Base-by-base conservation (phyloP, 2,888 invertebrate species). In the Lithophane socia region DNA sequence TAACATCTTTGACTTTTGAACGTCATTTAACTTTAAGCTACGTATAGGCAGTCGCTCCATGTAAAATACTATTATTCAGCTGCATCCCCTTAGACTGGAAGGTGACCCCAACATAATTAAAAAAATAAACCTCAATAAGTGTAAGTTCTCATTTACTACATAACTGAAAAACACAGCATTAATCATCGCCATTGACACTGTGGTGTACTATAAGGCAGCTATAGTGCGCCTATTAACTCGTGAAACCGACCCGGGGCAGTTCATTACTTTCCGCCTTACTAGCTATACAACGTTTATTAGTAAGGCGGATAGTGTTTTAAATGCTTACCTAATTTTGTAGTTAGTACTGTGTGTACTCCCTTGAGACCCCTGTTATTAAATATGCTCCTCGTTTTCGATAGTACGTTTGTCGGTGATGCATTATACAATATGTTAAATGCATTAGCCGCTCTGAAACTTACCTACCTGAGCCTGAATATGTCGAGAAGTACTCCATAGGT, bases 251-350 rank as follows among this genome's bases (percentile, higher is more conserved):
- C 65, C 56, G 44, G 42, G 44, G 29, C 44, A 13, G 65, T 58
- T 60, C 54, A 66, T 56, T 80, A 56, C 12, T 77, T 66, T 70
- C n/a, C n/a, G n/a, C n/a, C n/a, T n/a, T n/a, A n/a, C n/a, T n/a
- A n/a, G n/a, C n/a, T n/a, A n/a, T n/a, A n/a, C n/a, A n/a, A n/a
- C n/a, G n/a, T n/a, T n/a, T n/a, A n/a, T n/a, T n/a, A n/a, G n/a
- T n/a, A n/a, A n/a, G n/a, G n/a, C n/a, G n/a, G n/a, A n/a, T n/a
- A n/a, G 71, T 73, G 69, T 75, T 69, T 80, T 56, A 79, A 69
- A 63, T 67, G 61, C 12, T 77, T 42, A 58, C 60, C 61, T 61
- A 80, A 83, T 77, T 68, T 80, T 80, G 65, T 71, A 76, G 37
- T 29, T 29, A 66, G 63, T 64, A 58, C 56, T 58, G 60, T 37